phyloP scores from a whole-genome alignment of 1,140 invertebrate genomes.

The Drosophila littoralis region DNA sequence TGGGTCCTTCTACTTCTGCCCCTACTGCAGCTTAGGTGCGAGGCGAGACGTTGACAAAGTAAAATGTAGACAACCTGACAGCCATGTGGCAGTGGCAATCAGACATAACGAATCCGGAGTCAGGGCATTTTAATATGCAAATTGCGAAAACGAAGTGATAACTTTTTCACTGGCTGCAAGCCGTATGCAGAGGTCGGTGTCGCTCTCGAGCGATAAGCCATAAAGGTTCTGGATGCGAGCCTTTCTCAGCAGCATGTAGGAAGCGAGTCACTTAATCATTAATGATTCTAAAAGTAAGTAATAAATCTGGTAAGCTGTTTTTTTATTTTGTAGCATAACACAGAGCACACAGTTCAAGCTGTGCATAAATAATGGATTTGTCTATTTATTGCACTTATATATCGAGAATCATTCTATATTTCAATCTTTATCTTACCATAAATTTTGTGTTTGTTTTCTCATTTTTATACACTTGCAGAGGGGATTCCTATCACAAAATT shows the following conservation, averaged over 20 bases:
- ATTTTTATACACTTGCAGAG: no score
- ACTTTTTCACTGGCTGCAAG: slow-evolving; percentile 28
- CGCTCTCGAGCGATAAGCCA: slow-evolving; percentile 16
- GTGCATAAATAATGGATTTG: slow-evolving; percentile 20
- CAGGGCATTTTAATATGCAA: slow-evolving; percentile 71
- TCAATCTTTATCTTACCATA: neutral
- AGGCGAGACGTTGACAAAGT: slow-evolving; percentile 54
- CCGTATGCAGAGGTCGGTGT: slow-evolving; percentile 18
- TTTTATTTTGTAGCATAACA: neutral
- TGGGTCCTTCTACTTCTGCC: neutral
- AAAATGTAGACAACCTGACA: slow-evolving; percentile 56
- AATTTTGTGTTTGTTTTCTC: neutral
- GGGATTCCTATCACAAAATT: no score
- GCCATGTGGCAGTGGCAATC: slow-evolving; percentile 60
- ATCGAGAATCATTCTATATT: slow-evolving; percentile 4
- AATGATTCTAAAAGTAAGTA: slow-evolving; percentile 33
- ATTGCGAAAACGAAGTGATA: slow-evolving; percentile 56
- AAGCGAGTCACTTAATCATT: slow-evolving; percentile 46
- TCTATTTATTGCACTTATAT: slow-evolving; percentile 10
- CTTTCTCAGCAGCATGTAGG: neutral
- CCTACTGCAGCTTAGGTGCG: neutral
- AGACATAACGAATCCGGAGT: slow-evolving; percentile 48
- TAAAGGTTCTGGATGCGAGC: slow-evolving; percentile 7
- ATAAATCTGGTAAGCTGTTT: slow-evolving; percentile 28
- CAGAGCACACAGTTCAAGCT: neutral